Percentiles rank a stretch among this genome's conserved stretches.
phyloP scores from a whole-genome alignment of 2,113 vertebrate genomes.

The Cheirogaleus medius region DNA sequence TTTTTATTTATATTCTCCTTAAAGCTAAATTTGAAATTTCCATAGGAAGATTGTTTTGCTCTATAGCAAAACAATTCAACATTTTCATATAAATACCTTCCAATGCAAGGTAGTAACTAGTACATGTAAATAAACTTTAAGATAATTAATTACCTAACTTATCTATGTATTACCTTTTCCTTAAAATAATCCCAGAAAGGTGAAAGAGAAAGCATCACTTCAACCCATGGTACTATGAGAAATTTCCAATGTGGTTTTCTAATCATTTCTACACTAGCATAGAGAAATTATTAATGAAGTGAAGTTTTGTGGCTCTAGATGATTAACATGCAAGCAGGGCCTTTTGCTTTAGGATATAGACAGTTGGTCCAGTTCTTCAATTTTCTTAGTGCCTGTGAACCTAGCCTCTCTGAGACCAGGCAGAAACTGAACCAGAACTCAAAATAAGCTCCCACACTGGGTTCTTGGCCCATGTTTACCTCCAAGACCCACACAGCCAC shows the following conservation, averaged over 20 bases:
- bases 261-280: not conserved
- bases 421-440: not conserved
- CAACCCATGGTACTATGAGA: not conserved
- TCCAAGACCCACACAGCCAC: not conserved
- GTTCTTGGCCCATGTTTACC: not conserved
- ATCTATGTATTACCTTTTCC: not conserved
- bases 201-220: not conserved
- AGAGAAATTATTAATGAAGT: not conserved
- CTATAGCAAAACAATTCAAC: not conserved
- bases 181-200: not conserved
- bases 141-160: not conserved
- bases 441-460: not conserved
- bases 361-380: not conserved
- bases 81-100: conserved; percentile 32
- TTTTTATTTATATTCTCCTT: not conserved
- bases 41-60: not conserved
- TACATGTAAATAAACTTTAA: not conserved
- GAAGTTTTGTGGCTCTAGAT: not conserved
- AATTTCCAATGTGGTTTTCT: not conserved
- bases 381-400: not conserved
- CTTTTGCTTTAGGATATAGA: not conserved
- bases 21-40: conserved; percentile 5
- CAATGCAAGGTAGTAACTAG: not conserved
- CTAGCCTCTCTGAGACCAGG: not conserved
- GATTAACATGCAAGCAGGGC: not conserved